Percentiles rank a stretch among this genome's conserved stretches.
phyloP scores from a whole-genome alignment of 2,888 invertebrate species.

The Folsomia candida region DNA sequence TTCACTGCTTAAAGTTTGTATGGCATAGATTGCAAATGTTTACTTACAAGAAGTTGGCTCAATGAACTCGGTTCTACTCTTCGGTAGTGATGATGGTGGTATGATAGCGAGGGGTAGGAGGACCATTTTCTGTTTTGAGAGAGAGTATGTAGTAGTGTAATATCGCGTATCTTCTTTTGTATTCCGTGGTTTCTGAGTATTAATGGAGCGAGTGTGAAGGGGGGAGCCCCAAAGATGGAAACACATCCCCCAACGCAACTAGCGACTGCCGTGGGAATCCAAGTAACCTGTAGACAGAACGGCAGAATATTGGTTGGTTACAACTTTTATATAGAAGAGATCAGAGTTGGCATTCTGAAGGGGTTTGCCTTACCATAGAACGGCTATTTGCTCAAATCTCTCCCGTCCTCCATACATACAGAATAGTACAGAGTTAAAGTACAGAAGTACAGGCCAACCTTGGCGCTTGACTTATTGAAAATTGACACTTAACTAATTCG shows the following conservation, averaged over 20 bases:
- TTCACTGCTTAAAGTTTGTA: too few species aligned
- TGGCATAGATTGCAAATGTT: background rate
- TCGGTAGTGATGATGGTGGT: background rate
- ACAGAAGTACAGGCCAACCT: background rate
- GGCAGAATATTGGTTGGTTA: background rate
- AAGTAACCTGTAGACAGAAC: background rate
- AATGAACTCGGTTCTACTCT: background rate
- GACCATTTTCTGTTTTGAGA: background rate
- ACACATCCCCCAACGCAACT: background rate
- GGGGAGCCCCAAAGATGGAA: conserved; percentile 9
- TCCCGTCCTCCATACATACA: background rate
- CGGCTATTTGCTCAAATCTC: background rate
- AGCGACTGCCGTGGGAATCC: conserved; percentile 1
- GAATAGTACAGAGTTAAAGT: background rate
- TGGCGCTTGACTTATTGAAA: background rate
- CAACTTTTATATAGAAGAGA: background rate
- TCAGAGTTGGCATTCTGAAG: conserved; percentile 13
- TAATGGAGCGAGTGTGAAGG: background rate
- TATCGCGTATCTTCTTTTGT: too few species aligned
- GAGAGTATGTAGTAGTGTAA: too few species aligned
- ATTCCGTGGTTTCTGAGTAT: background rate
- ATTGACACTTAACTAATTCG: background rate
- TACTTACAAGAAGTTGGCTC: background rate
- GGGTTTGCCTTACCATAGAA: background rate
- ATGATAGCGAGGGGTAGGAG: background rate